Evolutionary conservation across 92 coral and sea anemone genomes (phyloP).

Genomic region (Umimayanthus kanabou): DNA sequence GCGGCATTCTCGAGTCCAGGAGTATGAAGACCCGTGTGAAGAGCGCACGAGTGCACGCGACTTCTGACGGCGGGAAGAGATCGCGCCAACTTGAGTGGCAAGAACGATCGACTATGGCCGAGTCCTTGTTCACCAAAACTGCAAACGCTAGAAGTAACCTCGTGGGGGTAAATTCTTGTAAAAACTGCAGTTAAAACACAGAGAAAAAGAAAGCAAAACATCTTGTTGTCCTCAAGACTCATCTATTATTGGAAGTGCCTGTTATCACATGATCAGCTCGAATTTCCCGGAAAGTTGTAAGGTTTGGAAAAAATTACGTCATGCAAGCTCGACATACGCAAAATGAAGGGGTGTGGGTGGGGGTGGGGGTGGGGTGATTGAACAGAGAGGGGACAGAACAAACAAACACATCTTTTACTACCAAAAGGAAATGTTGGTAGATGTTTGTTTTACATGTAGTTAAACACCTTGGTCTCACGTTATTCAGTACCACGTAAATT

Average conservation of each 20-base stretch:
- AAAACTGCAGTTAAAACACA: background rate
- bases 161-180: background rate
- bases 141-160: background rate
- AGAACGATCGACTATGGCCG: background rate
- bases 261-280: background rate
- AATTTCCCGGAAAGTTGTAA: too few relatives aligned
- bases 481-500: too few relatives aligned
- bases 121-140: slow-evolving; percentile 14
- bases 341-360: too few relatives aligned
- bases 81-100: slow-evolving; percentile 19
- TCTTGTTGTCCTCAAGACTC: background rate
- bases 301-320: too few relatives aligned
- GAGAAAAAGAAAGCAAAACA: background rate
- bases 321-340: too few relatives aligned
- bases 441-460: too few relatives aligned
- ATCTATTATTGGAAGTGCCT: background rate
- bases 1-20: background rate
- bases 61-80: slow-evolving; percentile 14
- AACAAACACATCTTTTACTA: too few relatives aligned
- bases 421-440: too few relatives aligned
- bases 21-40: background rate
- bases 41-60: slow-evolving; percentile 5
- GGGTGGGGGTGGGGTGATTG: too few relatives aligned
- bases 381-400: too few relatives aligned
- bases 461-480: too few relatives aligned